Evolutionary conservation across 2,888 invertebrate species (phyloP).

Genomic region (Thera britannica): DNA sequence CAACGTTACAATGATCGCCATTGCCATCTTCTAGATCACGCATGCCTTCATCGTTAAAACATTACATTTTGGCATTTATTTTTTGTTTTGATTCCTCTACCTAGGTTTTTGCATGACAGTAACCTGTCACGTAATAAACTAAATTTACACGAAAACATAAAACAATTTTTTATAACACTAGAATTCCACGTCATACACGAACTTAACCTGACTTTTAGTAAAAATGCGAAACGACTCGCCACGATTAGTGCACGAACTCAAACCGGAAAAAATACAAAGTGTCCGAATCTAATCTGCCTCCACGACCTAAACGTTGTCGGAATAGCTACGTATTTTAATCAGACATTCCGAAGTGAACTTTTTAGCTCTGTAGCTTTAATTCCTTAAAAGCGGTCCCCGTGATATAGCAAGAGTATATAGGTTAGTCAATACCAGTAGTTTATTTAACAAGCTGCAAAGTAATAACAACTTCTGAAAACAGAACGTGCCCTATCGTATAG

Average conservation of each 20-base stretch:
- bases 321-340: slow-evolving; percentile 74
- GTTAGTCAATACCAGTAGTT: background rate
- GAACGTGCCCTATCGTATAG: no score
- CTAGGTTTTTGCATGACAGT: no score
- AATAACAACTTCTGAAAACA: no score
- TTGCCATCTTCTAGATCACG: no score
- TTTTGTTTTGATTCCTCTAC: no score
- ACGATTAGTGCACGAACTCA: slow-evolving; percentile 61
- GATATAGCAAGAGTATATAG: background rate
- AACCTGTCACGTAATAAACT: background rate
- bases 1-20: no score
- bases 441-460: background rate
- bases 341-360: slow-evolving; percentile 75
- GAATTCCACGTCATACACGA: slow-evolving; percentile 39
- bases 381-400: background rate
- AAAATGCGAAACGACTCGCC: slow-evolving; percentile 49
- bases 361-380: slow-evolving; percentile 47
- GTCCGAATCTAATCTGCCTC: slow-evolving; percentile 75
- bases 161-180: background rate
- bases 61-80: no score
- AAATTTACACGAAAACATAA: background rate
- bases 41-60: no score
- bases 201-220: slow-evolving; percentile 50
- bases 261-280: slow-evolving; percentile 66
- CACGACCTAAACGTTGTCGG: slow-evolving; percentile 62